Evolutionary conservation across 1,140 invertebrate species (phyloP).

Genomic region (Calephelis virginiensis): DNA sequence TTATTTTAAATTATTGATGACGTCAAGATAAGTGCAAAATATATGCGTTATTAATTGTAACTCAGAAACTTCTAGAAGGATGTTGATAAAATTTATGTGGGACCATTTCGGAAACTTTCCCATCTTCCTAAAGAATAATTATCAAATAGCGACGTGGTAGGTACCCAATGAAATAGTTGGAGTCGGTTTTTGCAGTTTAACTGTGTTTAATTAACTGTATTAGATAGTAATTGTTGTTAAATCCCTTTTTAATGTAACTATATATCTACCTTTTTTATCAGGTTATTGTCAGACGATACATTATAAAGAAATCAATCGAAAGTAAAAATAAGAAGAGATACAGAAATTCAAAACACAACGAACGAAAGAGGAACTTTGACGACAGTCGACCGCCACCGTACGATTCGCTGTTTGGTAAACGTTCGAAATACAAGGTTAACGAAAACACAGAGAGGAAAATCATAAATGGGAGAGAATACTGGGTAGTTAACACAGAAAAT

Average conservation of each 20-base stretch:
- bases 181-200: no score
- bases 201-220: no score
- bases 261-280: conserved; percentile 32
- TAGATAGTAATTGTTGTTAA: no score
- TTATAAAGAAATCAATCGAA: conserved; percentile 27
- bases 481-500: conserved; percentile 79
- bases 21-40: no score
- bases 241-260: background rate
- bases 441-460: conserved; percentile 75
- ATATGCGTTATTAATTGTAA: no score
- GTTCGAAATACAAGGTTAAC: conserved; percentile 57
- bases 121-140: no score
- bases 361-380: conserved; percentile 36
- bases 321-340: conserved; percentile 23
- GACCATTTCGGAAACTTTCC: no score
- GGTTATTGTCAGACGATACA: conserved; percentile 51
- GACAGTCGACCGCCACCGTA: conserved; percentile 78
- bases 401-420: conserved; percentile 74
- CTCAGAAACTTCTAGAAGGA: no score
- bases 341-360: conserved; percentile 30
- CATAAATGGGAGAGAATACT: conserved; percentile 88
- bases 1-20: no score
- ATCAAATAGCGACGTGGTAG: no score
- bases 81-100: no score
- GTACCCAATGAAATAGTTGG: no score